Evolutionary conservation across 92 coral and sea anemone species (phyloP).

Genomic region (Paramuricea clavata): DNA sequence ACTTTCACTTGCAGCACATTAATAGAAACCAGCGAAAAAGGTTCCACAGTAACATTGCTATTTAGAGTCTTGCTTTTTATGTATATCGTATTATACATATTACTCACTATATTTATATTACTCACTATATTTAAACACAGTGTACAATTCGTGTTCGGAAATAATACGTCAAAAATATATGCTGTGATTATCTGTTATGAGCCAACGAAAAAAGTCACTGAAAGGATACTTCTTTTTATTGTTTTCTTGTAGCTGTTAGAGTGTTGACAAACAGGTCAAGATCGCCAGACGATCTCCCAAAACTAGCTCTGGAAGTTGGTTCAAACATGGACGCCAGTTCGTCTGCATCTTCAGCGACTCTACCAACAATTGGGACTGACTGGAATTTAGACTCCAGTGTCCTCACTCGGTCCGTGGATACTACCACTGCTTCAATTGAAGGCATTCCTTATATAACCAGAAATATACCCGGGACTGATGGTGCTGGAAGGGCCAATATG

Average conservation of each 20-base stretch:
- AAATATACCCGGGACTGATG: neutral
- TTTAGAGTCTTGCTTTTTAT: no score
- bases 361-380: slow-evolving; percentile 62
- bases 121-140: no score
- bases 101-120: no score
- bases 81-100: no score
- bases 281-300: slow-evolving; percentile 5
- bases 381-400: slow-evolving; percentile 73
- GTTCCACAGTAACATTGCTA: no score
- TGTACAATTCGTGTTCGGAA: no score
- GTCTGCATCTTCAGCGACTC: slow-evolving; percentile 48
- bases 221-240: no score
- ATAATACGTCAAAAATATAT: no score
- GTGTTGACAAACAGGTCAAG: slow-evolving; percentile 76
- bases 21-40: no score
- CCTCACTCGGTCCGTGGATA: slow-evolving; percentile 63
- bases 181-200: no score
- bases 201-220: no score
- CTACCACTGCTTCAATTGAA: slow-evolving; percentile 32
- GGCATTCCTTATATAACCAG: slow-evolving; percentile 23
- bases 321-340: slow-evolving; percentile 29
- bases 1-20: no score
- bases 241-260: slow-evolving; percentile 73
- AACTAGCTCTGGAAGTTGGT: slow-evolving; percentile 38
- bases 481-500: neutral